Evolutionary conservation across 2,888 invertebrate species (phyloP).

Genomic region (Tortricodes alternella): DNA sequence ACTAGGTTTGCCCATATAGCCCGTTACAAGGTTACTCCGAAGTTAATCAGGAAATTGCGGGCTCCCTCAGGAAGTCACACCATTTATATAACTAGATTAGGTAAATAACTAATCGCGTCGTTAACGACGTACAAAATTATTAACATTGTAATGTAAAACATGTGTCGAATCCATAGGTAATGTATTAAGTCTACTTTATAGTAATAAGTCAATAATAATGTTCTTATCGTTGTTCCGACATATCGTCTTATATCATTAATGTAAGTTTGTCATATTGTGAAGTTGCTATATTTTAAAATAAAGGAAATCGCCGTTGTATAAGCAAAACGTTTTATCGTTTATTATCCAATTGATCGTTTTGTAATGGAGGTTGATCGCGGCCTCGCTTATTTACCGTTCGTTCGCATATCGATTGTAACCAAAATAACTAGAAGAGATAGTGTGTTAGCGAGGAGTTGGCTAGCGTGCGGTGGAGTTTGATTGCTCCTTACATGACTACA

Average conservation of each 20-base stretch:
- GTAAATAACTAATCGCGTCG: constrained; percentile 57
- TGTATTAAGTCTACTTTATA: constrained; percentile 65
- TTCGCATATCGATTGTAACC: constrained; percentile 74
- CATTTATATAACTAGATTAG: constrained; percentile 61
- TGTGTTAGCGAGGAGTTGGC: constrained; percentile 75
- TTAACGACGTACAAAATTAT: constrained; percentile 60
- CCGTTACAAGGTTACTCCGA: constrained; percentile 59
- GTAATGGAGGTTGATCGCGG: constrained; percentile 64
- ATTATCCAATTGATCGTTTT: constrained; percentile 72
- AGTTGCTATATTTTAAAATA: constrained; percentile 83
- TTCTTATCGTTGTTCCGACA: constrained; percentile 81
- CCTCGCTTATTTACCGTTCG: constrained; percentile 66
- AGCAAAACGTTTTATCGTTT: constrained; percentile 79
- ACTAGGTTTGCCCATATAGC: constrained; percentile 81
- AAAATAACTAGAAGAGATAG: constrained; percentile 80
- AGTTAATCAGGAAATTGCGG: constrained; percentile 61
- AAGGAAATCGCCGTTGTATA: constrained; percentile 81
- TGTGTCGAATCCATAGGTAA: constrained; percentile 76
- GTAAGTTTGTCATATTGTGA: constrained; percentile 80
- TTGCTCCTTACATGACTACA: constrained; percentile 42
- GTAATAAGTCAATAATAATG: constrained; percentile 72
- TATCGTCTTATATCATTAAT: constrained; percentile 79
- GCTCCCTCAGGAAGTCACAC: constrained; percentile 80
- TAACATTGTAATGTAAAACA: constrained; percentile 70
- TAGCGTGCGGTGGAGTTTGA: constrained; percentile 63